Evolutionary conservation across 2,113 vertebrate genomes (phyloP), one percentile per base, ranked within the genome.

Genomic region (Paramormyrops kingsleyae): DNA sequence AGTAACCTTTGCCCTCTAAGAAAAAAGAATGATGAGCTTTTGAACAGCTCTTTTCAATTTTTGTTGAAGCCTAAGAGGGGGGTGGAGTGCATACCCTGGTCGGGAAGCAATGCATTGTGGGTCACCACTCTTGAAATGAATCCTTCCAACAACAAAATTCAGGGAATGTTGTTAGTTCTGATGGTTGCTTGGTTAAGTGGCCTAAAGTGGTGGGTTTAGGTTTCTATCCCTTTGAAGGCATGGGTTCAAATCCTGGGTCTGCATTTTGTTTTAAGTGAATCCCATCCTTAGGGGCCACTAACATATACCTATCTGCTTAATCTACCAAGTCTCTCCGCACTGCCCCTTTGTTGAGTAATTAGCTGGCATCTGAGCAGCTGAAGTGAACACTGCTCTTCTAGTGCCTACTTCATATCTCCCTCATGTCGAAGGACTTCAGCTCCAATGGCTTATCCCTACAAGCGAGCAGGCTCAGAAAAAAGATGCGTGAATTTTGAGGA

Each of bases 361-460:
- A 24, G 17, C 80, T 46, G 80, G 80, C 35, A 83, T n/a, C 80
- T 83, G 6, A n/a, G 39, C 17, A n/a, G 39, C 80, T 83, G 9
- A 83, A 47, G n/a, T 83, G 80, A 66, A 12, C 62, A n/a, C 19
- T 83, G 6, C 77, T 83, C 13, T 47, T 83, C 21, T 2, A n/a
- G 35, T 12, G 4, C 39, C 35, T 24, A 7, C 7, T 59, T 19
- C 17, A 46, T 21, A 44, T 74, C 24, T 31, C 35, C 35, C 35
- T 80, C 9, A 35, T 21, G 10, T 84, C 13, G 85, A 50, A 53
- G 88, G 77, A 50, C 24, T 50, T 21, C 21, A 21, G 77, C 35
- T 90, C 92, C 89, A 84, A 35, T 46, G 35, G 5, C 77, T 91
- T 91, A 91, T 83, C 92, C 89, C 90, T 89, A 24, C 84, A 92